Base-by-base conservation (phyloP, 2,888 invertebrate species). In the Oscheius onirici region DNA sequence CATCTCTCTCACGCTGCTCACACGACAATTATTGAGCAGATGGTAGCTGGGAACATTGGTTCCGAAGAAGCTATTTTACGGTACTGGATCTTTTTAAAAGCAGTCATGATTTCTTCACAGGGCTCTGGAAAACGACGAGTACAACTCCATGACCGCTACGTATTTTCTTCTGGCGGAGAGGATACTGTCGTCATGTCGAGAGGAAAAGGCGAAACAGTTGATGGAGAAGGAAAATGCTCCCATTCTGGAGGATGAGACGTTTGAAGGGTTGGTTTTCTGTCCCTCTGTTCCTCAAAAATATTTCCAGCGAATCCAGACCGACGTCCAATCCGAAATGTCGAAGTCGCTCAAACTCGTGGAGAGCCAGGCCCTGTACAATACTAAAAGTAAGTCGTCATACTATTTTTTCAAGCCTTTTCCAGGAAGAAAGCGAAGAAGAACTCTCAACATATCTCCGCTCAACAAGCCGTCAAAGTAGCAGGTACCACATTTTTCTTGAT, bases 131-230 rank as follows among this genome's bases (percentile, higher is more conserved):
- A 93, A 93, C 88, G 94, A 97, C 90, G 95, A 95, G 88, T 99
- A 99, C 90, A 95, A 95, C 90, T 95, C 99, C 89, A 93, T 99
- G 86, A 97, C 97, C 40, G 97, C 97, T 57, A 99, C 97, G 22
- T 99, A 97, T 90, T 99, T 94, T 90, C 91, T 99, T 83, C 90
- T 99, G 83, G 97, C 96, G 15, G 99, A 99, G 89, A 91, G 95
- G 78, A 93, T 95, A 88, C 90, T 99, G 52, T 91, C 93, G 78
- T 91, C 80, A 6, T 83, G 84, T 87, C 91, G 94, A 84, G 92
- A 92, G 83, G 92, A 92, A 71, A 84, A 86, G 74, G 87, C 82
- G 66, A 86, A 80, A 78, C 85, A 77, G 68, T 75, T 49, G 2
- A 66, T 57, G 60, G 63, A 51, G 44, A 51, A 63, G 49, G 70